phyloP scores from a whole-genome alignment of 1,140 invertebrate species.

The Leptonema lineaticorne region DNA sequence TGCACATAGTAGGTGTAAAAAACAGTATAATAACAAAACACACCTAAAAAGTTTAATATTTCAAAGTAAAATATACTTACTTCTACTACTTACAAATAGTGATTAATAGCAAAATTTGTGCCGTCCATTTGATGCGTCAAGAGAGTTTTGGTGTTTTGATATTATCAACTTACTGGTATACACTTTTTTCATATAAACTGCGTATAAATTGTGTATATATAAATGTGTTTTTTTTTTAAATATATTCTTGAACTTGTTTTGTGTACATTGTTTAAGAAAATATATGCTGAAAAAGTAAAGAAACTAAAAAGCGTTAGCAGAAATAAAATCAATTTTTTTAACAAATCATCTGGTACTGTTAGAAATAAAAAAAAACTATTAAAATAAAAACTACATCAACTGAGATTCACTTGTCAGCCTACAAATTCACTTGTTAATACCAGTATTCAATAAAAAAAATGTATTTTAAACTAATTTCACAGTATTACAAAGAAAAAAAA shows the following conservation, averaged over 20 bases:
- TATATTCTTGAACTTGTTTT: neutral
- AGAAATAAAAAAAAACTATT: conserved; percentile 24
- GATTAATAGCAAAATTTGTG: conserved; percentile 35
- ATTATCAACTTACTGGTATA: conserved; percentile 34
- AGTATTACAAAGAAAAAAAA: conserved; percentile 12
- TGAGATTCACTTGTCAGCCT: no score
- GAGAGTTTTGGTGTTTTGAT: conserved; percentile 29
- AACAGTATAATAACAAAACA: conserved; percentile 33
- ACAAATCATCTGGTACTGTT: no score
- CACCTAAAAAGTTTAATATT: conserved; percentile 32
- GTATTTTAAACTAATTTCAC: conserved; percentile 1
- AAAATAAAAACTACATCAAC: conserved; percentile 22
- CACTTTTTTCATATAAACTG: conserved; percentile 37
- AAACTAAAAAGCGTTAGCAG: no score
- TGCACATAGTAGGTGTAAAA: conserved; percentile 26
- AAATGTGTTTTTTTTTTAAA: neutral
- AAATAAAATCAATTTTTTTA: no score
- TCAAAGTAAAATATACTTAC: conserved; percentile 34
- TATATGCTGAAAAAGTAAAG: neutral
- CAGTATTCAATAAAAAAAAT: no score
- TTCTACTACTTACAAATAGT: conserved; percentile 30
- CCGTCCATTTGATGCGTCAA: conserved; percentile 42
- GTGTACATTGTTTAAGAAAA: neutral
- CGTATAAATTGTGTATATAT: conserved; percentile 15
- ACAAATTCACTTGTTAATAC: no score